Evolutionary conservation across 2,113 vertebrate genomes (phyloP), one percentile per base, ranked within the genome.

Genomic region (Callithrix jacchus): DNA sequence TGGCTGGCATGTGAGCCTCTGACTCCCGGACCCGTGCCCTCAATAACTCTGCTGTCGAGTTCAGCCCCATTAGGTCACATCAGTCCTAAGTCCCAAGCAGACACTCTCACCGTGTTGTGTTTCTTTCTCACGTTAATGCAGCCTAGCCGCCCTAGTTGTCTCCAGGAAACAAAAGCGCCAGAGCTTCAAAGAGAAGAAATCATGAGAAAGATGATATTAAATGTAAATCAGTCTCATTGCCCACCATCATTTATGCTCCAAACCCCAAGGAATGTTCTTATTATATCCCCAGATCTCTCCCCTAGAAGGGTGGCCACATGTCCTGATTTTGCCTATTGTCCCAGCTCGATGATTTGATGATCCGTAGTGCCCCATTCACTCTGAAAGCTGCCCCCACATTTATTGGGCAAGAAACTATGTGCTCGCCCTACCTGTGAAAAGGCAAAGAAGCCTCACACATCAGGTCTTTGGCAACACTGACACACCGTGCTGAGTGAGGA

Each of bases 141-240:
- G 21, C 49, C 32, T 35, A 23, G 42, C 35, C 23, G 73, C 12
- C n/a, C 9, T 42, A 40, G 37, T 92, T 79, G 40, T 74, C 71
- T 95, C 64, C 82, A 93, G 68, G 82, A 94, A 61, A 56, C 35
- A 66, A 79, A 95, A 70, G 12, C n/a, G 70, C n/a, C 21, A 37
- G 13, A 49, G 37, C 27, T 27, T 21, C 6, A 9, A 64, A 79
- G 71, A 88, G 45, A 88, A 18, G 4, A 76, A 35, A 37, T 73
- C 40, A 42, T 58, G 54, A 17, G 58, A 54, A 73, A 20, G 7
- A 30, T 52, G n/a, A 52, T 54, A 56, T 68, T 45, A 47, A 70
- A 77, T 70, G 21, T 20, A 70, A 80, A 71, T 8, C 35, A 35
- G 7, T 56, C 25, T 61, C 58, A 61, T 27, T 27, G 9, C 79